Percentiles rank a stretch among this genome's conserved stretches.
phyloP scores from a whole-genome alignment of 2,888 invertebrate genomes.

The Ptychoptera contaminata region DNA sequence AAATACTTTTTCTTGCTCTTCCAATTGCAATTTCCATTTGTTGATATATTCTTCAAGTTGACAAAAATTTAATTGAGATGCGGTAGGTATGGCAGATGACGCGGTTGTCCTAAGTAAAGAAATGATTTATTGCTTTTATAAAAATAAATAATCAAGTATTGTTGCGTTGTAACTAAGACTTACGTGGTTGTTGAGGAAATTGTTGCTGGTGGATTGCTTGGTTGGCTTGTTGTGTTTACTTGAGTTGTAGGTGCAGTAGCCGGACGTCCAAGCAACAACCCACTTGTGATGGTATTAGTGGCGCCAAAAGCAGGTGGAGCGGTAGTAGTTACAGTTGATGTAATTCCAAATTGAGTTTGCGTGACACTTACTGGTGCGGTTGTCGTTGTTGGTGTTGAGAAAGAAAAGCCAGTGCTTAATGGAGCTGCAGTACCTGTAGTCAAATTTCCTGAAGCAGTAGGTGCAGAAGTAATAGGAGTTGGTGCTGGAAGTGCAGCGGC shows the following conservation, averaged over 20 bases:
- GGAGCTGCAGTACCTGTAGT: not conserved
- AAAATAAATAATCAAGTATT: not conserved
- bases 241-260: constrained; percentile 20
- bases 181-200: constrained; percentile 10
- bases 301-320: constrained; percentile 8
- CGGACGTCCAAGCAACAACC: constrained; percentile 11
- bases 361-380: constrained; percentile 1
- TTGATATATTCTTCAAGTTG: constrained; percentile 85
- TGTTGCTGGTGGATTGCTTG: constrained; percentile 2
- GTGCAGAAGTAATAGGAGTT: constrained; percentile 5
- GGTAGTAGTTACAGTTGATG: constrained; percentile 4
- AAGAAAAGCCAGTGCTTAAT: not conserved
- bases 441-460: constrained; percentile 1
- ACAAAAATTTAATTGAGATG: constrained; percentile 53
- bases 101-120: constrained; percentile 15
- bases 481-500: constrained; percentile 9
- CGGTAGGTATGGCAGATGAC: constrained; percentile 19
- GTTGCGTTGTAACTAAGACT: not conserved
- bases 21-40: constrained; percentile 84
- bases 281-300: constrained; percentile 6
- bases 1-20: constrained; percentile 85
- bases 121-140: not conserved
- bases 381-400: constrained; percentile 1
- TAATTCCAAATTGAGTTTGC: constrained; percentile 5
- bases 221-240: constrained; percentile 13